Base-by-base conservation (phyloP, 2,113 vertebrate genomes). In the Podilymbus podiceps region DNA sequence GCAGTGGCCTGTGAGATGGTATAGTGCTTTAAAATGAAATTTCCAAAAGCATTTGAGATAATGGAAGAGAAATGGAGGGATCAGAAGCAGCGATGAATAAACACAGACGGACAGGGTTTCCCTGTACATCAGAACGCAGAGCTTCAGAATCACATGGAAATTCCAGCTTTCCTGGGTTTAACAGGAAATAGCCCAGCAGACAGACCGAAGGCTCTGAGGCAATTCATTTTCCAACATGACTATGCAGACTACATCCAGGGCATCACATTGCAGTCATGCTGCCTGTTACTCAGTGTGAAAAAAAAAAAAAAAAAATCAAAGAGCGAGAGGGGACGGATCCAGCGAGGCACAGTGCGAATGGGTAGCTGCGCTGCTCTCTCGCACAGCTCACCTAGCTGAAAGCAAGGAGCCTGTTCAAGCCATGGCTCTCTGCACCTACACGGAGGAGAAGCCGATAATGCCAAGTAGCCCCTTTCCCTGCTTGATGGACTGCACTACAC, bases 251-350 rank as follows among this genome's bases (percentile, higher is more conserved):
- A 46, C 62, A 94, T 91, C 81, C 86, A 62, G 55, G 73, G 89
- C 89, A 95, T 91, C 94, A 89, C 95, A 77, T 8, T 89, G 91
- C 89, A 95, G 95, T 85, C 96, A 93, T 52, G 67, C 83, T 95
- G 89, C 84, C 79, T 73, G n/a, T 42, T 86, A 64, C 88, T 69
- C 67, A 19, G 35, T 8, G 42, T 35, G 71, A 47, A 27, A 50
- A 28, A 53, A 56, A n/a, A 89, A 38, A 38, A 38, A 38, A 38
- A 38, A 38, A 38, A 38, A 92, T 79, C 88, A 93, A 87, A 89
- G 84, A 79, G 69, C 60, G 53, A 56, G 78, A 50, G 64, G 55
- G 86, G 82, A 75, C 1, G 1, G 72, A 55, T 58, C 68, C 44
- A 74, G 46, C 0, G 0, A 38, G 46, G 72, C 76, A 50, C 0